These are phyloP conservation scores for Pollenia amentaria DNA, from an alignment of 2,888 invertebrate species.

Conservation along the genomic window DNA sequence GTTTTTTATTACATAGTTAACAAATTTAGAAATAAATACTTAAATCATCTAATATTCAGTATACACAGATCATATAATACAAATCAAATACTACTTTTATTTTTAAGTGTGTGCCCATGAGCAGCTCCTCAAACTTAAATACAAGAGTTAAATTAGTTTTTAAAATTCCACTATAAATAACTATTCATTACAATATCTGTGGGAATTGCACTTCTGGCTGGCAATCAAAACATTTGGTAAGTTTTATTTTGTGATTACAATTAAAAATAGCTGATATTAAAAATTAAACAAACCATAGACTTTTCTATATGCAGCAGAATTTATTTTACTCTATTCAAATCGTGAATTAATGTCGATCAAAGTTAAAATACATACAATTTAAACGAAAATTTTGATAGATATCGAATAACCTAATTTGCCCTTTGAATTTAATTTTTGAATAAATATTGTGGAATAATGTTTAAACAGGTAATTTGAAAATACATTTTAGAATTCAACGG, in stretches of 20 bases:
- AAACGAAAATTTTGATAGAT: too few species aligned
- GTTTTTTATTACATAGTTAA: neutral
- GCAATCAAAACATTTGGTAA: conserved; percentile 40
- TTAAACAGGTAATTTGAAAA: too few species aligned
- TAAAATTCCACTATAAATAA: conserved; percentile 35
- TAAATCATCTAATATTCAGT: conserved; percentile 10
- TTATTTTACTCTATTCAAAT: too few species aligned
- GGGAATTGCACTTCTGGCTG: conserved; percentile 18
- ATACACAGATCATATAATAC: neutral
- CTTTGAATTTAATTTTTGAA: too few species aligned
- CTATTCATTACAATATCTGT: neutral
- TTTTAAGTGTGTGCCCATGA: conserved; percentile 4
- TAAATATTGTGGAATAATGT: too few species aligned
- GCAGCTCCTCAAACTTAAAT: conserved; percentile 9
- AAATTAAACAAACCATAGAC: too few species aligned
- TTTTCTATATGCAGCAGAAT: too few species aligned
- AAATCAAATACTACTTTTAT: conserved; percentile 1
- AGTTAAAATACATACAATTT: too few species aligned
- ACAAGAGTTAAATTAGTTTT: conserved; percentile 17
- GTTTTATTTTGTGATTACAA: conserved; percentile 2
- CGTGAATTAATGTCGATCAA: too few species aligned
- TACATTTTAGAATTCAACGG: too few species aligned
- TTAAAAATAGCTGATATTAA: neutral
- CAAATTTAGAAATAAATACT: neutral
- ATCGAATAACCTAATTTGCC: too few species aligned